Evolutionary conservation across 2,888 invertebrate genomes (phyloP).

Genomic region (Aporophyla nigra): DNA sequence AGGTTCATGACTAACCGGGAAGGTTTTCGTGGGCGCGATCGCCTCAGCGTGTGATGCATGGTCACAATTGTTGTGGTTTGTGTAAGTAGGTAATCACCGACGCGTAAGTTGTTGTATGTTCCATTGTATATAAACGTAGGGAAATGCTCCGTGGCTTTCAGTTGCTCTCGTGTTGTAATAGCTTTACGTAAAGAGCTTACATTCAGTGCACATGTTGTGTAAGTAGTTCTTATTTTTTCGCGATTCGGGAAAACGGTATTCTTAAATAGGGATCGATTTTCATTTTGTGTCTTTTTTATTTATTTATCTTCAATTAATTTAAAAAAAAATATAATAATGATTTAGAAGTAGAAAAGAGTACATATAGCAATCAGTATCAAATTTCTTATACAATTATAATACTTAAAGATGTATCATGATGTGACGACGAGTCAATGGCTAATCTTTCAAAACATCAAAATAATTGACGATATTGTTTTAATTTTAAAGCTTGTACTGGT

Average conservation of each 20-base stretch:
- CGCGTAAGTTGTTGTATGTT: constrained; percentile 54
- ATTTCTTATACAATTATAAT: no score
- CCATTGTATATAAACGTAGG: constrained; percentile 60
- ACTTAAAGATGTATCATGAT: no score
- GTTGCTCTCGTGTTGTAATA: constrained; percentile 53
- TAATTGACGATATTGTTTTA: background rate
- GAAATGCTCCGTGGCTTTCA: constrained; percentile 61
- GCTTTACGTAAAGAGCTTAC: constrained; percentile 52
- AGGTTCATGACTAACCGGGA: constrained; percentile 30
- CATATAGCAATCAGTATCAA: no score
- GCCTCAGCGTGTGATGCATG: constrained; percentile 36
- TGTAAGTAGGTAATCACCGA: constrained; percentile 43
- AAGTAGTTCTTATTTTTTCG: constrained; percentile 33
- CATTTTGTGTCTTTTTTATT: no score
- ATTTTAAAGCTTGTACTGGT: background rate
- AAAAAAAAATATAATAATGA: no score
- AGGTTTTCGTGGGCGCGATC: background rate
- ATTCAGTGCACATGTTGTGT: constrained; percentile 30
- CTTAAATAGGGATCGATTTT: background rate
- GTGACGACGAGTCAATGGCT: no score
- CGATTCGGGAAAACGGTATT: background rate
- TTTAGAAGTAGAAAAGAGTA: no score
- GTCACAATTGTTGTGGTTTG: constrained; percentile 37
- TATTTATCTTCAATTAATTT: no score
- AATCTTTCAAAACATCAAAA: background rate